Evolutionary conservation across 2,113 vertebrate genomes (phyloP).

Genomic region (Entosphenus tridentatus): DNA sequence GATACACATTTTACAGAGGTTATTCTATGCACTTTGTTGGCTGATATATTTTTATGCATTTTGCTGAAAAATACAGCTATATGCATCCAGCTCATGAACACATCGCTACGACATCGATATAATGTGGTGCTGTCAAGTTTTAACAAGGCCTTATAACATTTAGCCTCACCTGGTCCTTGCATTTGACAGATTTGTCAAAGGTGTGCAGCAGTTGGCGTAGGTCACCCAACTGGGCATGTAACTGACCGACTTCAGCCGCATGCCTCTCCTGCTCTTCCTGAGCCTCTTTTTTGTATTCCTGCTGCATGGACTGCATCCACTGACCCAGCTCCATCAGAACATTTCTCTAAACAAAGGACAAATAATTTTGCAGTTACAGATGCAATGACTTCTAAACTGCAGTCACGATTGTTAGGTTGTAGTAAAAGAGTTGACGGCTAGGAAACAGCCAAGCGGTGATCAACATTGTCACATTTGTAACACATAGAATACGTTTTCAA

Average conservation of each 20-base stretch:
- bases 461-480: too few species aligned
- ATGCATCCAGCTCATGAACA: background rate
- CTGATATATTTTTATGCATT: slow-evolving; percentile 9
- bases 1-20: background rate
- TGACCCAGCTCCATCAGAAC: slow-evolving; percentile 56
- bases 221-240: slow-evolving; percentile 31
- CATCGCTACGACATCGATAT: background rate
- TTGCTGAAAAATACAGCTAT: background rate
- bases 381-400: background rate
- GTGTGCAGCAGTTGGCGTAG: slow-evolving; percentile 46
- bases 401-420: background rate
- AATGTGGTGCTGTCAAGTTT: background rate
- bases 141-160: background rate
- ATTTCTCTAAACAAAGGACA: slow-evolving; percentile 35
- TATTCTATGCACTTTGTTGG: background rate
- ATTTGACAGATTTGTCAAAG: slow-evolving; percentile 45
- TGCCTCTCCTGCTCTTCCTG: slow-evolving; percentile 45
- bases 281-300: slow-evolving; percentile 52
- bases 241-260: slow-evolving; percentile 22
- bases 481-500: too few species aligned
- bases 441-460: too few species aligned
- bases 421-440: too few species aligned
- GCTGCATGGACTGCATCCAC: slow-evolving; percentile 52
- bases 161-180: slow-evolving; percentile 64
- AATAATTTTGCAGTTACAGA: background rate